Evolutionary conservation across 2,113 vertebrate genomes (phyloP).

Genomic region (Periophthalmus modestus): DNA sequence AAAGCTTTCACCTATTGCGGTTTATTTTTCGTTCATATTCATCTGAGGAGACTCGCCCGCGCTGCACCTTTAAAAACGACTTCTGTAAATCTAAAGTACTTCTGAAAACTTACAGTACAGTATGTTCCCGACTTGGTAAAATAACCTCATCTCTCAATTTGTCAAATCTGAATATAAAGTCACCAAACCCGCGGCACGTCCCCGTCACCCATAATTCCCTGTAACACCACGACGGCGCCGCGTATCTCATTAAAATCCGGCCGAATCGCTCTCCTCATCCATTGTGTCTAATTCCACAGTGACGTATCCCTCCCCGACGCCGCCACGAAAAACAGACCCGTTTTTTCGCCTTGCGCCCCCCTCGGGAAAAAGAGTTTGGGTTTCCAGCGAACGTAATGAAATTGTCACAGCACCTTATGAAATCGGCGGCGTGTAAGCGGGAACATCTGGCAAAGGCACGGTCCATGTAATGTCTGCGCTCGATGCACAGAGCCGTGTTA

Average conservation of each 20-base stretch:
- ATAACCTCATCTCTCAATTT: conserved; percentile 42
- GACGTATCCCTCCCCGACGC: conserved; percentile 49
- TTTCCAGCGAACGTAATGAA: conserved; percentile 72
- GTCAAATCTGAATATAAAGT: conserved; percentile 34
- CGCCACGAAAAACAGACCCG: conserved; percentile 27
- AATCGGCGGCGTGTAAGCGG: conserved; percentile 74
- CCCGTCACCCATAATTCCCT: conserved; percentile 34
- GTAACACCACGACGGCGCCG: conserved; percentile 35
- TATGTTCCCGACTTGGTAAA: conserved; percentile 40
- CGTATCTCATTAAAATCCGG: conserved; percentile 67
- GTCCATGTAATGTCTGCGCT: conserved; percentile 75
- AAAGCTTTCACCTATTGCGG: too few relatives aligned
- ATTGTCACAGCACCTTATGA: conserved; percentile 78
- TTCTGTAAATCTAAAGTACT: not conserved
- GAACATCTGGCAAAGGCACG: conserved; percentile 80
- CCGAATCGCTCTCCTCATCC: conserved; percentile 43
- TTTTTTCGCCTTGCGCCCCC: conserved; percentile 13
- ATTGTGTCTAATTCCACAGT: conserved; percentile 56
- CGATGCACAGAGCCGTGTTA: conserved; percentile 51
- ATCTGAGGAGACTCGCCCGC: too few relatives aligned
- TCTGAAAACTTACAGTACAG: conserved; percentile 19
- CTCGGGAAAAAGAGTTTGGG: conserved; percentile 49
- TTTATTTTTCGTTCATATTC: too few relatives aligned
- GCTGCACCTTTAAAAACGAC: not conserved
- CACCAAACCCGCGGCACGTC: conserved; percentile 27